Evolutionary conservation across 2,797 vertebrate genomes (phyloP), one percentile per base, ranked within the genome.

Genomic region (Pseudomugil tenellus): DNA sequence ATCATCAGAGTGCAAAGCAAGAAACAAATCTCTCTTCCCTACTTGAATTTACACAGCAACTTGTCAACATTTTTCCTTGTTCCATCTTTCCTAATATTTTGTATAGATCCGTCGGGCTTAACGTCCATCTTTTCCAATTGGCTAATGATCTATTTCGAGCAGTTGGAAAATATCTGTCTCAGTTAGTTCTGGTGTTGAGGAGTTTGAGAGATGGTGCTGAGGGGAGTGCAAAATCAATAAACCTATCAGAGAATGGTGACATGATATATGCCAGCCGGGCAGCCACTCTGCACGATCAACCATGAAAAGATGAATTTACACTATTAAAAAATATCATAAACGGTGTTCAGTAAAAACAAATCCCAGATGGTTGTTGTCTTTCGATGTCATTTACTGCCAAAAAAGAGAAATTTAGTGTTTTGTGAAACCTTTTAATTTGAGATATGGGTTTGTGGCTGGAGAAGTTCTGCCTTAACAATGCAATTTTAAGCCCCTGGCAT

Each of bases 81-180:
- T 46, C 74, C 72, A 23, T 81, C 75, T 43, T 59, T 77, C 61
- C 84, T 83, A 85, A 89, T 91, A 87, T 83, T 59, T 43, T 0
- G 63, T 80, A 89, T 87, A 52, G 87, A 90, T 91, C 85, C 76
- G 79, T n/a, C 4, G 32, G 74, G 73, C 75, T 87, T 84, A 84
- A 78, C 86, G 80, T 89, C 87, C 86, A 86, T 85, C 77, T 84
- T 82, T 84, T 86, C 82, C 87, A 83, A 88, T 89, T 80, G 89
- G 87, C 85, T 92, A 93, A 92, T 92, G 87, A 93, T 92, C 89
- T 89, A 90, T 93, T 91, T 88, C 83, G 84, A 85, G 81, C 85
- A 72, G 80, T 87, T 81, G 85, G 88, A 87, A 90, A 89, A 90
- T 88, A 92, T 92, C 89, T 84, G 81, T 92, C 91, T 92, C 88